These are phyloP conservation scores for Furcula furcula DNA, from an alignment of 2,888 invertebrate genomes.

Conservation along the genomic window DNA sequence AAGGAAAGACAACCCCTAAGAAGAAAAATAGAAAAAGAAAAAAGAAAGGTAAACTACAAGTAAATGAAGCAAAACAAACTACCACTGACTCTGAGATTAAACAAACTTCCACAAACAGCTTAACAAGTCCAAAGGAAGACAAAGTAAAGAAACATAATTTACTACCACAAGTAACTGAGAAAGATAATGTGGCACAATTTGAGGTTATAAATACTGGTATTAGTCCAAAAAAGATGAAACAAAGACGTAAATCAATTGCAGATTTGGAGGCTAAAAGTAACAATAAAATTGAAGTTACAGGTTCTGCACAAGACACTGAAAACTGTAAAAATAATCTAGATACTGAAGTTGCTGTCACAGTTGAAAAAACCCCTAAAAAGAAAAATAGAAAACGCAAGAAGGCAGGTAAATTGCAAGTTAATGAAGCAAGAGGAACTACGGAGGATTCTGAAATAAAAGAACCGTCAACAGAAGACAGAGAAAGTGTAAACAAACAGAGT, in stretches of 20 bases:
- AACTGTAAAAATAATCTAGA: constrained; percentile 7
- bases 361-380: constrained; percentile 22
- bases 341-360: constrained; percentile 8
- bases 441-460: background rate
- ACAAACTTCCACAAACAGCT: too few species aligned
- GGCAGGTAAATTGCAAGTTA: constrained; percentile 13
- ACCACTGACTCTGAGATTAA: too few species aligned
- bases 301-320: constrained; percentile 1
- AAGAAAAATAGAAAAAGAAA: too few species aligned
- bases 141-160: too few species aligned
- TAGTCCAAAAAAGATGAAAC: constrained; percentile 27
- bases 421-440: background rate
- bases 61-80: too few species aligned
- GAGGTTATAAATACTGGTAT: too few species aligned
- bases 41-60: too few species aligned
- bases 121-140: too few species aligned
- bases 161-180: too few species aligned
- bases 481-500: constrained; percentile 8
- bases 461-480: too few species aligned
- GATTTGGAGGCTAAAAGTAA: constrained; percentile 4
- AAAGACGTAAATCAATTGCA: constrained; percentile 20
- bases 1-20: too few species aligned
- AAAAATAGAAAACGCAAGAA: constrained; percentile 27
- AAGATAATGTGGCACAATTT: too few species aligned
- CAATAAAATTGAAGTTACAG: constrained; percentile 10